Percentiles rank a stretch among this genome's conserved stretches.
These are phyloP conservation scores for Drosophila virilis DNA, from an alignment of 1,140 invertebrate species.

Conservation along the genomic window DNA sequence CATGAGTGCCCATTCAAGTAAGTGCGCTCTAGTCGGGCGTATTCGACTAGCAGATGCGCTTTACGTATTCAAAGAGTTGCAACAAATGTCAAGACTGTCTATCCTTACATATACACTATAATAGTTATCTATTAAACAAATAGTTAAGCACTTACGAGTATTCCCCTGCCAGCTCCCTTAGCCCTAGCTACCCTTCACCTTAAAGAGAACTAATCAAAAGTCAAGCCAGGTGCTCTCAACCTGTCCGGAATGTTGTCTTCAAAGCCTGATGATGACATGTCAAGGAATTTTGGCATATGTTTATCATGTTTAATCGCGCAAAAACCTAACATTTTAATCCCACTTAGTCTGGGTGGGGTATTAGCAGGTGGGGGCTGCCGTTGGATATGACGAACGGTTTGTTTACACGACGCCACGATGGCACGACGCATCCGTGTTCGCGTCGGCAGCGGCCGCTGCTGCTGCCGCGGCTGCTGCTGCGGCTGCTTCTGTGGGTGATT, in stretches of 20 bases:
- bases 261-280: constrained; percentile 11
- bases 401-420: constrained; percentile 52
- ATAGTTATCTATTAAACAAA: too few species aligned
- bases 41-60: constrained; percentile 11
- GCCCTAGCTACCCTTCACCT: not conserved
- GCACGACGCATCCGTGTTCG: constrained; percentile 30
- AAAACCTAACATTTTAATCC: constrained; percentile 56
- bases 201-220: not conserved
- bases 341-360: constrained; percentile 64
- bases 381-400: constrained; percentile 62
- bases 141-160: not conserved
- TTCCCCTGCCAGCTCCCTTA: not conserved
- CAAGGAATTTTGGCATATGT: constrained; percentile 13
- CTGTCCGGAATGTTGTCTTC: constrained; percentile 1
- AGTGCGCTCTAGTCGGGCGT: not conserved
- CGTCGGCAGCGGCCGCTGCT: not conserved
- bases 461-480: constrained; percentile 20
- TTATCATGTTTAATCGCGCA: constrained; percentile 19
- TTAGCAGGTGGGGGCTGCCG: constrained; percentile 22
- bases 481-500: constrained; percentile 56
- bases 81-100: too few species aligned
- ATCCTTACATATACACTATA: too few species aligned
- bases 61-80: not conserved
- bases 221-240: constrained; percentile 1
- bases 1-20: constrained; percentile 15